A percentile compares a stretch with the other conserved stretches of the same genome.
Conservation (phyloP, 2,113 vertebrate species). For the Ovis canadensis region DNA sequence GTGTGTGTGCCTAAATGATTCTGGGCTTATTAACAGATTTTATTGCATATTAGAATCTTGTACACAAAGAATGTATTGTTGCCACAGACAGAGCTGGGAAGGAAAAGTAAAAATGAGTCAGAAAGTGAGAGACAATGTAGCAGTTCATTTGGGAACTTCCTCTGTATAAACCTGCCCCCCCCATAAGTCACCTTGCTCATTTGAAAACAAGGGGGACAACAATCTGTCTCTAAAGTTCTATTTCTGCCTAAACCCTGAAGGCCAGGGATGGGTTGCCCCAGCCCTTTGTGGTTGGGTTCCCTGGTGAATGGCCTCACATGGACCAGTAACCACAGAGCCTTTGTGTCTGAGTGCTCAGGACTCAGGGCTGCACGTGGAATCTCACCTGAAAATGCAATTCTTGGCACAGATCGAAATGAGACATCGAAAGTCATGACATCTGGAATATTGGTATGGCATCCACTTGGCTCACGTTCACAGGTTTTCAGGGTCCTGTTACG, state of each 20-base stretch:
- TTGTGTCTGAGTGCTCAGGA: neutral
- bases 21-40: conserved; percentile 8
- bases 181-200: neutral
- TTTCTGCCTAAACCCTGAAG: neutral
- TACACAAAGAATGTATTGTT: conserved; percentile 50
- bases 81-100: neutral
- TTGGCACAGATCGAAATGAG: neutral
- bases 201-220: neutral
- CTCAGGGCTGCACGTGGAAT: neutral
- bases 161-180: neutral
- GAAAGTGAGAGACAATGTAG: neutral
- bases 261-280: neutral
- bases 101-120: conserved; percentile 49
- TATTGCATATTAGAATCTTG: neutral
- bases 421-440: neutral
- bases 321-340: neutral
- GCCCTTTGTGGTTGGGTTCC: neutral
- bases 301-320: neutral
- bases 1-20: neutral
- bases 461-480: neutral
- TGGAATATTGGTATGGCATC: neutral
- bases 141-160: conserved; percentile 12
- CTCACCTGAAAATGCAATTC: neutral
- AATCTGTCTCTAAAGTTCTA: neutral
- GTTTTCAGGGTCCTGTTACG: neutral